Conservation (phyloP, 2,113 vertebrate species). For the Aplodontia rufa region DNA sequence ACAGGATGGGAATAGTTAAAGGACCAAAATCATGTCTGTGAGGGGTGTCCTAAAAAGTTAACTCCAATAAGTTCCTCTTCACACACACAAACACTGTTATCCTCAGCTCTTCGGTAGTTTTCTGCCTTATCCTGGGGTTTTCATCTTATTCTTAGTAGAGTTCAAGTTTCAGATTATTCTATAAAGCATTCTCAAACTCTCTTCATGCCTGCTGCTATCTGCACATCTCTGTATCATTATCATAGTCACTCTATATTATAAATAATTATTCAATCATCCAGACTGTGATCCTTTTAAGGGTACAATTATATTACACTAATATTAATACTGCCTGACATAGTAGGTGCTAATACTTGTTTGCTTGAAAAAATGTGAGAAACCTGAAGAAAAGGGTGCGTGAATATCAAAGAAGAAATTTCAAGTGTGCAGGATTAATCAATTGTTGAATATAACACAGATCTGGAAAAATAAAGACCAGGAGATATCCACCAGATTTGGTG, state of each 20-base stretch:
- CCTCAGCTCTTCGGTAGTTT: background rate
- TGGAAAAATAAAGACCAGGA: background rate
- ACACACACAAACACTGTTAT: background rate
- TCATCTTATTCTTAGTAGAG: background rate
- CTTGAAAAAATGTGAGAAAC: background rate
- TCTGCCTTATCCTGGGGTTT: background rate
- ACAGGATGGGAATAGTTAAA: background rate
- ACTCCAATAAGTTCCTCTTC: background rate
- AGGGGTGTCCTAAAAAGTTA: background rate
- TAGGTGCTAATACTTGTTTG: background rate
- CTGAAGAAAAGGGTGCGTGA: background rate
- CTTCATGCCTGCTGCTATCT: background rate
- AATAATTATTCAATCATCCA: background rate
- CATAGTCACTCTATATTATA: background rate
- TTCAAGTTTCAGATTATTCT: background rate
- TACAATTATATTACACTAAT: background rate
- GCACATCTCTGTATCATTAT: background rate
- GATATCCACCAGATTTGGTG: background rate
- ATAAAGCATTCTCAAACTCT: background rate
- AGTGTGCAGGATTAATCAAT: background rate
- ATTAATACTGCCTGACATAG: background rate
- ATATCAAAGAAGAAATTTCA: conserved; percentile 14
- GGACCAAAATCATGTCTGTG: background rate
- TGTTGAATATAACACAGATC: background rate
- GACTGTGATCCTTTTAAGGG: background rate